These are phyloP conservation scores for Ursus arctos DNA, from an alignment of 2,113 vertebrate species.

Conservation along the genomic window DNA sequence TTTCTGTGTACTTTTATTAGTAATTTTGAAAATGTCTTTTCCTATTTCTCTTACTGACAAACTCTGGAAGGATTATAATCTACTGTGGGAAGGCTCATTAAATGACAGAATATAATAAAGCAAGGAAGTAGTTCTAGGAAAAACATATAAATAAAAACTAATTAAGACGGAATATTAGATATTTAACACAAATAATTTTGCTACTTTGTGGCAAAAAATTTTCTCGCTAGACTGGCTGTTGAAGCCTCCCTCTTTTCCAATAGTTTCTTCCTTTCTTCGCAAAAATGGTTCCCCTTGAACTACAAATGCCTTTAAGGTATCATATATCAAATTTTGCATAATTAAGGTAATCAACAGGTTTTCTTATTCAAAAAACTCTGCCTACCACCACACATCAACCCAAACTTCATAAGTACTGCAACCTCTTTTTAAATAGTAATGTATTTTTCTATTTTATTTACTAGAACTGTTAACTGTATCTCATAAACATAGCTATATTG, in stretches of 20 bases:
- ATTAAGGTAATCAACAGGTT: background rate
- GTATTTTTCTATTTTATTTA: background rate
- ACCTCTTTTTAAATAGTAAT: background rate
- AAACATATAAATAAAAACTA: background rate
- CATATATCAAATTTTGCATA: background rate
- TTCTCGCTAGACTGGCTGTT: background rate
- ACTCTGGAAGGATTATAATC: background rate
- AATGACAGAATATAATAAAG: background rate
- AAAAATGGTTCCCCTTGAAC: background rate
- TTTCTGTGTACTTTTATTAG: background rate
- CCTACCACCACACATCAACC: background rate
- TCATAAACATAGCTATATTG: background rate
- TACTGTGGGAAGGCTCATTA: background rate
- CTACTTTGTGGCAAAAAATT: background rate
- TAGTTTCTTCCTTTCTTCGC: background rate
- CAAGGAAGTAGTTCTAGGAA: background rate
- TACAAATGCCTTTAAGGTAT: background rate
- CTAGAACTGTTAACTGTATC: background rate
- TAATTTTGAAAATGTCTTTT: slow-evolving; percentile 35
- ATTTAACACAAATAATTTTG: background rate
- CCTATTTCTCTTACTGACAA: background rate
- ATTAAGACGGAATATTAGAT: background rate
- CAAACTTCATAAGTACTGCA: background rate
- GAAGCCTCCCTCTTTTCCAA: background rate
- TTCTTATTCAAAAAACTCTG: background rate